Evolutionary conservation across 2,888 invertebrate genomes (phyloP).

Genomic region (Lycocerus yunnanus): DNA sequence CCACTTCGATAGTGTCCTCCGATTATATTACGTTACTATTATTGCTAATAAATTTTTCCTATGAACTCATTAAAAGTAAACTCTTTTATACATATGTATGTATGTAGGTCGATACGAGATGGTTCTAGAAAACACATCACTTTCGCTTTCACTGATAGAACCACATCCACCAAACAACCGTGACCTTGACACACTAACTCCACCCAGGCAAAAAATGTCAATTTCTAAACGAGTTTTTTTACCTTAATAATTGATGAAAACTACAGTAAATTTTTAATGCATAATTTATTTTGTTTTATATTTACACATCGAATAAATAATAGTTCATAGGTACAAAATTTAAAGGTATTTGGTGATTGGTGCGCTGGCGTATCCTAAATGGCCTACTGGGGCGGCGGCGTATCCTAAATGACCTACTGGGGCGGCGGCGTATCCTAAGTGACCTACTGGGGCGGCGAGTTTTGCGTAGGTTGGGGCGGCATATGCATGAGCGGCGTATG

Average conservation of each 20-base stretch:
- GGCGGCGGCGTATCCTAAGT: not conserved
- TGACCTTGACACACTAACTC: slow-evolving; percentile 24
- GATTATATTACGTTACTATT: no score
- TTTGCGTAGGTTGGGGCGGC: slow-evolving; percentile 31
- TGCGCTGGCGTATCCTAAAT: slow-evolving; percentile 3
- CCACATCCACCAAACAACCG: slow-evolving; percentile 17
- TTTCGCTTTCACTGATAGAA: slow-evolving; percentile 18
- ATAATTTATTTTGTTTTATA: slow-evolving; percentile 12
- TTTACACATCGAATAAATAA: slow-evolving; percentile 25
- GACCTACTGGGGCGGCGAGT: slow-evolving; percentile 21
- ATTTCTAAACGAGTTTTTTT: not conserved
- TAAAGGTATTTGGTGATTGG: slow-evolving; percentile 48
- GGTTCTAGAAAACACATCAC: slow-evolving; percentile 15
- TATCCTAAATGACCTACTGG: no score
- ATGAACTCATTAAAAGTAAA: not conserved
- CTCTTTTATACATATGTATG: not conserved
- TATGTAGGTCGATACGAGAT: no score
- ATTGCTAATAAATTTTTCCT: no score
- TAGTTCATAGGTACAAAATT: slow-evolving; percentile 11
- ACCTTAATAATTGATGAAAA: not conserved
- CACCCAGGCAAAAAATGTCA: not conserved
- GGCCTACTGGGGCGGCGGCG: no score
- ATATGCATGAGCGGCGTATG: not conserved
- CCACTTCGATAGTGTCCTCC: no score
- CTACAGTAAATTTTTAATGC: not conserved